Evolutionary conservation across 2,797 vertebrate species (phyloP), one percentile per base, ranked within the genome.

Genomic region (Halcyon smyrnensis): DNA sequence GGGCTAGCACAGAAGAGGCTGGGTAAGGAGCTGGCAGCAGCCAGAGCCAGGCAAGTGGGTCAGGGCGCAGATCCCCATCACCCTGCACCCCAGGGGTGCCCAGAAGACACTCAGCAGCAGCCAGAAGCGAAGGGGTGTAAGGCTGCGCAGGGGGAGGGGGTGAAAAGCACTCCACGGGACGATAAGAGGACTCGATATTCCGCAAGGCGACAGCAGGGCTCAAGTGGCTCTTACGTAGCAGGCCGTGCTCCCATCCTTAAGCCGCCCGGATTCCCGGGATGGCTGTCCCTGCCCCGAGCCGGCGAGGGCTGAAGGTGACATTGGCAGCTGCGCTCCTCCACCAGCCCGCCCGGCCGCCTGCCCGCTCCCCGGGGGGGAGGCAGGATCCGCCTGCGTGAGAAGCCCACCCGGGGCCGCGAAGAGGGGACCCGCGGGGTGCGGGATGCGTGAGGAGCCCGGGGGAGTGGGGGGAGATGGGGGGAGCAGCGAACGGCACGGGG

Each of bases 181-280:
- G 93, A 96, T 95, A 95, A 96, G 93, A 54, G 96, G 91, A 95
- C 69, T 39, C 75, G 96, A 97, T 95, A 97, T 94, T 90, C 94
- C 57, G 67, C 95, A 93, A 95, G 87, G 94, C 94, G 75, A 95
- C 95, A 93, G 95, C 84, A 87, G 84, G 93, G 96, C 96, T 97
- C 96, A 94, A 96, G 96, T 96, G 94, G 95, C 95, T 97, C 94
- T 97, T 96, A 97, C 95, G 95, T 92, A 95, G 95, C 94, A 93
- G 86, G 81, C 92, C 78, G 77, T 63, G 77, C 89, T 92, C 84
- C 89, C 94, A 92, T 93, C 82, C 91, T 92, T 96, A 97, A 96
- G 94, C 96, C 84, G 68, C 84, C 89, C 59, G 79, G 68, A 96
- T 97, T 96, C 95, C 95, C 89, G 95, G 92, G 93, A 97, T 95